Percentiles rank a stretch among this genome's conserved stretches.
Conservation (phyloP, 30 jellyfish, hydroid and myxozoan species). For the Euphysa ruthae region DNA sequence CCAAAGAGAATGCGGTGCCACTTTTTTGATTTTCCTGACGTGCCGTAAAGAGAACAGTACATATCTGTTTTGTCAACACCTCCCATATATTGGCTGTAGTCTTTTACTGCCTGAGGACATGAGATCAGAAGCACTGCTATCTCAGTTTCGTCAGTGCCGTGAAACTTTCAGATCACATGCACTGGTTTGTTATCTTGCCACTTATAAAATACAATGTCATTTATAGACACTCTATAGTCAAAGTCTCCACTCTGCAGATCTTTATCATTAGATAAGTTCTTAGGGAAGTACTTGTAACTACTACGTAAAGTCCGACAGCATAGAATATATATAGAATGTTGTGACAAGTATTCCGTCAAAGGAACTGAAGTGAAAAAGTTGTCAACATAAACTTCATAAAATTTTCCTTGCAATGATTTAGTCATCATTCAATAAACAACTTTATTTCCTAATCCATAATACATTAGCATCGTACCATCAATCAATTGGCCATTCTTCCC, state of each 20-base stretch:
- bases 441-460: constrained; percentile 38
- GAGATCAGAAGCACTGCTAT: not conserved
- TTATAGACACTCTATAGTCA: constrained; percentile 39
- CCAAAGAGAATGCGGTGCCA: constrained; percentile 64
- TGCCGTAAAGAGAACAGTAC: constrained; percentile 61
- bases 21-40: constrained; percentile 42
- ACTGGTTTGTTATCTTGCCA: constrained; percentile 41
- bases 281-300: too few species aligned
- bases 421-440: constrained; percentile 27
- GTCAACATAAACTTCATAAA: constrained; percentile 39
- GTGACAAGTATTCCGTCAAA: constrained; percentile 32
- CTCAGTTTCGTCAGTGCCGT: constrained; percentile 38
- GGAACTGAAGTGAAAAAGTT: constrained; percentile 43
- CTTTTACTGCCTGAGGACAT: constrained; percentile 39
- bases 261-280: too few species aligned
- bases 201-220: constrained; percentile 29
- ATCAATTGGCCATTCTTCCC: not conserved
- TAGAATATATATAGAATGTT: too few species aligned
- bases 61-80: constrained; percentile 74
- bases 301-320: too few species aligned
- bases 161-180: constrained; percentile 44
- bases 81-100: constrained; percentile 52
- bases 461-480: constrained; percentile 14
- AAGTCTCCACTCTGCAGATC: too few species aligned
- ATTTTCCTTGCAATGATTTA: constrained; percentile 33